Percentiles rank a stretch among this genome's conserved stretches.
Conservation (phyloP, 2,797 vertebrate species). For the Onychomys torridus region DNA sequence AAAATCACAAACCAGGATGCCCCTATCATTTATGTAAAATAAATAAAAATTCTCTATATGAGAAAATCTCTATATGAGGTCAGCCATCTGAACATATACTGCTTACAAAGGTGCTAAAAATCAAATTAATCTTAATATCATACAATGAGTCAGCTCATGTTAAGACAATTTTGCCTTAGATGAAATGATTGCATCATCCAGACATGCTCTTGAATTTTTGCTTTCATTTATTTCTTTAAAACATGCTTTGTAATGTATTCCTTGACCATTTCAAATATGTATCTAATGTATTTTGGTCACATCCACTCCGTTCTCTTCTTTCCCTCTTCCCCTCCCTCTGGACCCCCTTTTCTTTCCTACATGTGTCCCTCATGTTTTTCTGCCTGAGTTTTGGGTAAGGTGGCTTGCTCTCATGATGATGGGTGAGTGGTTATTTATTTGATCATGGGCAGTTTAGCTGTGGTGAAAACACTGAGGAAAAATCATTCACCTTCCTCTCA, state of each 20-base stretch:
- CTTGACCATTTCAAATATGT: not conserved
- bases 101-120: not conserved
- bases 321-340: too few species aligned
- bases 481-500: not conserved
- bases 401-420: not conserved
- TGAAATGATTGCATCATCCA: not conserved
- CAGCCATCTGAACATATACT: not conserved
- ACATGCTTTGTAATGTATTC: not conserved
- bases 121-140: not conserved
- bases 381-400: not conserved
- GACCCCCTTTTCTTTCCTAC: too few species aligned
- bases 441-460: not conserved
- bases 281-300: not conserved
- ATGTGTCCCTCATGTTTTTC: not conserved
- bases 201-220: not conserved
- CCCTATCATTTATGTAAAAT: not conserved
- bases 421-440: not conserved
- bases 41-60: conserved; percentile 11
- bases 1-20: not conserved
- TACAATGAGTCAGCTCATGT: not conserved
- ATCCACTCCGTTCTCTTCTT: not conserved
- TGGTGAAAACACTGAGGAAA: not conserved
- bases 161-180: not conserved
- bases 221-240: not conserved
- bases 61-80: conserved; percentile 15